Evolutionary conservation across 2,797 vertebrate genomes (phyloP).

Genomic region (Pelochelys cantorii): DNA sequence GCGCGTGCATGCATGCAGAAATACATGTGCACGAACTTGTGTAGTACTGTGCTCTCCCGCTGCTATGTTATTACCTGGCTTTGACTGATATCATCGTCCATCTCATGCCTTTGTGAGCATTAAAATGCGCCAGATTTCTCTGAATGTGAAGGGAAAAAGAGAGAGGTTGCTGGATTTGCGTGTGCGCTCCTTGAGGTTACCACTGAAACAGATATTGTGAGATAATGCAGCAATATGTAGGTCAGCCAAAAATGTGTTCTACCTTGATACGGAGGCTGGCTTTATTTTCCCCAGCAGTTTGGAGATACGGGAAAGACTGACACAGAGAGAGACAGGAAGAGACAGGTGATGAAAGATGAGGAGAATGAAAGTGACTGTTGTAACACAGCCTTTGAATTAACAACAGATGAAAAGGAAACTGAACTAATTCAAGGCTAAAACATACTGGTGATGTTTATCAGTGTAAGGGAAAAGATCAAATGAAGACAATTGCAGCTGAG

Average conservation of each 20-base stretch:
- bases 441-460: conserved; percentile 19
- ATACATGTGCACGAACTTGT: neutral
- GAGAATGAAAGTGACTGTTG: conserved; percentile 50
- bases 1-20: no score
- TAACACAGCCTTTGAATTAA: conserved; percentile 61
- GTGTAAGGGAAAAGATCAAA: neutral
- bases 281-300: neutral
- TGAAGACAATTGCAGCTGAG: conserved; percentile 11
- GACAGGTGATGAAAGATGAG: conserved; percentile 53
- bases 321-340: conserved; percentile 19
- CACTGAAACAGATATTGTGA: conserved; percentile 1
- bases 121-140: neutral
- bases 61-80: neutral
- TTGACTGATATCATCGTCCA: neutral
- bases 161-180: neutral
- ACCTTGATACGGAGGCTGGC: neutral
- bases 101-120: neutral
- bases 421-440: conserved; percentile 50
- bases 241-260: conserved; percentile 33
- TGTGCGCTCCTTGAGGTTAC: conserved; percentile 2
- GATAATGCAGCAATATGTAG: conserved; percentile 43
- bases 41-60: neutral
- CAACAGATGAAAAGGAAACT: conserved; percentile 44
- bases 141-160: neutral
- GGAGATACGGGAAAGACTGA: conserved; percentile 42